A percentile compares a stretch with the other conserved stretches of the same genome.
Evolutionary conservation across 2,113 vertebrate species (phyloP).

Genomic region (Lynx canadensis): DNA sequence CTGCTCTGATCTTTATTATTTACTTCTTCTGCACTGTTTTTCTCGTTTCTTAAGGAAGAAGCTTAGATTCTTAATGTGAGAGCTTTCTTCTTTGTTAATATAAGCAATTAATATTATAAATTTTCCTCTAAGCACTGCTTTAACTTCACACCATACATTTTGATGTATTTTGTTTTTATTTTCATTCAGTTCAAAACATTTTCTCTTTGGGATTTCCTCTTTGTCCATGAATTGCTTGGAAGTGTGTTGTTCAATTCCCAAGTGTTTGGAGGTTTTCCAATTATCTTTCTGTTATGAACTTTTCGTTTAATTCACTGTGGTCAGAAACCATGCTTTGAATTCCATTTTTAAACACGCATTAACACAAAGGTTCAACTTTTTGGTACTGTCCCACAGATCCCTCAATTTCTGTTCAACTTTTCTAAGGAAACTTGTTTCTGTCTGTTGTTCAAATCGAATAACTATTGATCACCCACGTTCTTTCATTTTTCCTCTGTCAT

Average conservation of each 20-base stretch:
- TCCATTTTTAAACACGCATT: neutral
- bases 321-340: slow-evolving; percentile 1
- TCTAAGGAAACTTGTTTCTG: neutral
- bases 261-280: neutral
- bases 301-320: slow-evolving; percentile 3
- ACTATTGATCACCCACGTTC: neutral
- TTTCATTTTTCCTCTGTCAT: neutral
- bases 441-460: neutral
- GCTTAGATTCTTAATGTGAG: neutral
- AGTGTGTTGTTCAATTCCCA: neutral
- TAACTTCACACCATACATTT: neutral
- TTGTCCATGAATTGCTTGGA: neutral
- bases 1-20: slow-evolving; percentile 20
- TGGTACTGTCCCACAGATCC: neutral
- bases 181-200: neutral
- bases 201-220: neutral
- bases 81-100: neutral
- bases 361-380: slow-evolving; percentile 18
- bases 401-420: neutral
- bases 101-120: neutral
- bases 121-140: neutral
- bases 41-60: slow-evolving; percentile 22
- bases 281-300: slow-evolving; percentile 2
- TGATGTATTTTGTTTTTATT: neutral
- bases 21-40: neutral